Conservation (phyloP, 1,140 invertebrate species). For the Chironomus striatipennis region DNA sequence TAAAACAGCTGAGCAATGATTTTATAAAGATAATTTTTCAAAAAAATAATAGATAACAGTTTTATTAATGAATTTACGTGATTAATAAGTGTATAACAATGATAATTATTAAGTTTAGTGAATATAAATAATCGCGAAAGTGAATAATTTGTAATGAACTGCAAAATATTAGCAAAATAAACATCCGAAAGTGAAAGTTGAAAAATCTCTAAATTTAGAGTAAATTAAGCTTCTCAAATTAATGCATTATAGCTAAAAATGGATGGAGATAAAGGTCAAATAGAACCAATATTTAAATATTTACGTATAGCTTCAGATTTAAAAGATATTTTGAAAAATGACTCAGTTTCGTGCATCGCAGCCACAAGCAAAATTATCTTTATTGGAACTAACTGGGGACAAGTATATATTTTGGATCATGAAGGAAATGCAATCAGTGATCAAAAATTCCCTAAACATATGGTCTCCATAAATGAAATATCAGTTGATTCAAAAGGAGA, state of each 20-base stretch:
- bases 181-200: too few species aligned
- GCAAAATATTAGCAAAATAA: too few species aligned
- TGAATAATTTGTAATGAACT: too few species aligned
- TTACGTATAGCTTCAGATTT: constrained; percentile 81
- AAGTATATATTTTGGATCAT: constrained; percentile 84
- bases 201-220: too few species aligned
- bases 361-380: constrained; percentile 90
- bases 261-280: constrained; percentile 40
- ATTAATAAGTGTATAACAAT: too few species aligned
- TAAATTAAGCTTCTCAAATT: not conserved
- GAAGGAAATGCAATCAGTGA: constrained; percentile 69
- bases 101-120: too few species aligned
- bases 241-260: not conserved
- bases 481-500: constrained; percentile 89
- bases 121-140: too few species aligned
- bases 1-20: too few species aligned
- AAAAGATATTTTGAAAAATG: constrained; percentile 72
- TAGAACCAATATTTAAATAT: constrained; percentile 90
- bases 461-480: constrained; percentile 86
- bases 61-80: too few species aligned
- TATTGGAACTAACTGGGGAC: constrained; percentile 83
- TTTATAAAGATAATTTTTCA: too few species aligned
- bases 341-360: constrained; percentile 77
- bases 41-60: too few species aligned
- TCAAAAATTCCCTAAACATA: constrained; percentile 66